These are phyloP conservation scores for Arctia plantaginis DNA, from an alignment of 2,888 invertebrate species.

Conservation along the genomic window DNA sequence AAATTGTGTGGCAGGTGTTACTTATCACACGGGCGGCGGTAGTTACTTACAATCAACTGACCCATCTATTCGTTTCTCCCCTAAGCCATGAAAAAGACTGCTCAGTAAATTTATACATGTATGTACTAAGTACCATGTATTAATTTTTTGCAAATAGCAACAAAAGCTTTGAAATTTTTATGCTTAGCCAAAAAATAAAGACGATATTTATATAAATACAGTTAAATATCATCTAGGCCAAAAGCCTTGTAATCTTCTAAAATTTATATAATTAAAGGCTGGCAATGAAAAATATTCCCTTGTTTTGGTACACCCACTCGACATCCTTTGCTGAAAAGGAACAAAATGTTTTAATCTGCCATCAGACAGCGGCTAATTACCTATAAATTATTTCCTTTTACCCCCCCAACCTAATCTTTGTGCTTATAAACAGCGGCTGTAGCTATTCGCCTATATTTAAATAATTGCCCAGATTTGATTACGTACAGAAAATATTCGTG, in stretches of 20 bases:
- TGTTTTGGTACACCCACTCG: not conserved
- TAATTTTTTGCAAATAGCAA: not conserved
- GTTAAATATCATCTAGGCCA: not conserved
- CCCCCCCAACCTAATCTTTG: slow-evolving; percentile 16
- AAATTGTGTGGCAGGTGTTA: too few species aligned
- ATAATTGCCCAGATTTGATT: not conserved
- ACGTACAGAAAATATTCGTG: not conserved
- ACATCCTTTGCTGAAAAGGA: not conserved
- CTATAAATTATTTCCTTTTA: slow-evolving; percentile 25
- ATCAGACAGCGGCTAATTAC: slow-evolving; percentile 22
- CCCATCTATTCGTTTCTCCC: too few species aligned
- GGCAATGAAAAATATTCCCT: not conserved
- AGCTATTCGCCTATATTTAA: not conserved
- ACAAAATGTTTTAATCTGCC: slow-evolving; percentile 10
- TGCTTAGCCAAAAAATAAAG: not conserved
- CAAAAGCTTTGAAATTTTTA: too few species aligned
- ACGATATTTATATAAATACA: not conserved
- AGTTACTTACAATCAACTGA: too few species aligned
- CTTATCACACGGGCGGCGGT: too few species aligned
- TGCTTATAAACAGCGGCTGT: not conserved
- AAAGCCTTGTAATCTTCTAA: slow-evolving; percentile 3
- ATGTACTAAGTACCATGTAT: not conserved
- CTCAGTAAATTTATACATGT: not conserved
- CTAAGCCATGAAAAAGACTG: too few species aligned
- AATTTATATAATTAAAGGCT: slow-evolving; percentile 6